These are phyloP conservation scores for Epinephelus awoara DNA, from an alignment of 2,797 vertebrate genomes.

Conservation along the genomic window DNA sequence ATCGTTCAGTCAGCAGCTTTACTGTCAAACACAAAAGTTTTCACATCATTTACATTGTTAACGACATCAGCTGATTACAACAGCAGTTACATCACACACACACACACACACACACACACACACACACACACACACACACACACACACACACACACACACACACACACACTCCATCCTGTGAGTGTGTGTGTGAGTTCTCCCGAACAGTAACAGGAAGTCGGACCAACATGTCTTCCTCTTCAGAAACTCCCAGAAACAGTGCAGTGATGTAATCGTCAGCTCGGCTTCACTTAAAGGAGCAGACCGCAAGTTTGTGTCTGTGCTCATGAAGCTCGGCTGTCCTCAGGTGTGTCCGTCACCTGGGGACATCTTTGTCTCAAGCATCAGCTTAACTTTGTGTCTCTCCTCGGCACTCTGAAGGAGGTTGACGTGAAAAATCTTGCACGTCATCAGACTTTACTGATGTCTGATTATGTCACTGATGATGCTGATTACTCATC, in stretches of 20 bases:
- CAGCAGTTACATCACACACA: constrained; percentile 7
- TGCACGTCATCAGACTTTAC: too few species aligned
- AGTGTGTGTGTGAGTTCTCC: neutral
- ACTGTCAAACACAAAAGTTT: too few species aligned
- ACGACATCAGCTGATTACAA: neutral
- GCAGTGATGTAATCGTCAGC: neutral
- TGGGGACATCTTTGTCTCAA: too few species aligned
- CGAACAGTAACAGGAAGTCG: constrained; percentile 26
- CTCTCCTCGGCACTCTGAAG: too few species aligned
- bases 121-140: neutral
- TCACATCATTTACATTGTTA: too few species aligned
- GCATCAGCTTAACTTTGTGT: too few species aligned
- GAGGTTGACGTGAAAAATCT: too few species aligned
- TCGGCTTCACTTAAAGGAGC: neutral
- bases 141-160: neutral
- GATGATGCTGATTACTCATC: too few species aligned
- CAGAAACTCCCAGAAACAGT: neutral
- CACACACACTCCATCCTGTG: neutral
- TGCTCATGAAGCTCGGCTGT: too few species aligned
- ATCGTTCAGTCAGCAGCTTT: too few species aligned
- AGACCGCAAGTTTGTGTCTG: neutral
- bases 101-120: neutral
- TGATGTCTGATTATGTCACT: too few species aligned
- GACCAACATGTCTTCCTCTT: constrained; percentile 27
- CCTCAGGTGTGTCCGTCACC: too few species aligned